Evolutionary conservation across 2,888 invertebrate genomes (phyloP).

Genomic region (Phalangium opilio): DNA sequence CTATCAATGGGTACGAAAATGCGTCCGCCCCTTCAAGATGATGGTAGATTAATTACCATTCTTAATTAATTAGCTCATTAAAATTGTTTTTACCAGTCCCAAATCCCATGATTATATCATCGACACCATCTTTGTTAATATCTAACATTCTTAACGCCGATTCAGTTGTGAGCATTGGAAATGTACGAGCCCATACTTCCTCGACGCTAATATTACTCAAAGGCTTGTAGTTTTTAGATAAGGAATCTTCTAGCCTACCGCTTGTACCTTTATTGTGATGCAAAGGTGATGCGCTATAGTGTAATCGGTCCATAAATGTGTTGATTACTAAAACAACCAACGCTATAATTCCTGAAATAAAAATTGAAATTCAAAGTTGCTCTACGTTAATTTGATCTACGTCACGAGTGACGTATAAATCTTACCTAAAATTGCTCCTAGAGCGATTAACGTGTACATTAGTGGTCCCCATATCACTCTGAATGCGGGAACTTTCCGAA

Average conservation of each 20-base stretch:
- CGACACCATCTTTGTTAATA: constrained; percentile 50
- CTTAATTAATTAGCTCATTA: no score
- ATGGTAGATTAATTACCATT: no score
- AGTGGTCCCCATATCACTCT: constrained; percentile 46
- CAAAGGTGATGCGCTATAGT: not conserved
- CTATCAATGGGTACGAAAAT: constrained; percentile 36
- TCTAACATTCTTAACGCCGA: constrained; percentile 54
- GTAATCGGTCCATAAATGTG: constrained; percentile 36
- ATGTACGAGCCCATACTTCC: constrained; percentile 19
- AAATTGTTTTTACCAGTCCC: constrained; percentile 44
- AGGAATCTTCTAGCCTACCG: not conserved
- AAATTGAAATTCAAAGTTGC: constrained; percentile 1
- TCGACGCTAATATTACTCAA: constrained; percentile 11
- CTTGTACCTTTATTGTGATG: constrained; percentile 2
- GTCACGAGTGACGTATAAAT: no score
- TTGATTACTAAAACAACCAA: constrained; percentile 47
- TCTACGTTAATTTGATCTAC: no score
- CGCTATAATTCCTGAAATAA: constrained; percentile 40
- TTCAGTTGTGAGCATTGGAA: constrained; percentile 39
- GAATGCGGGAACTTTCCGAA: constrained; percentile 39
- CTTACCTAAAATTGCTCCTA: constrained; percentile 42
- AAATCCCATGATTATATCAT: constrained; percentile 59
- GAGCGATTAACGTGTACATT: constrained; percentile 46
- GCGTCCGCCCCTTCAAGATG: constrained; percentile 39
- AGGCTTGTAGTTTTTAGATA: constrained; percentile 2